Conservation (phyloP, 1,140 invertebrate genomes). For the Rhyzopertha dominica region DNA sequence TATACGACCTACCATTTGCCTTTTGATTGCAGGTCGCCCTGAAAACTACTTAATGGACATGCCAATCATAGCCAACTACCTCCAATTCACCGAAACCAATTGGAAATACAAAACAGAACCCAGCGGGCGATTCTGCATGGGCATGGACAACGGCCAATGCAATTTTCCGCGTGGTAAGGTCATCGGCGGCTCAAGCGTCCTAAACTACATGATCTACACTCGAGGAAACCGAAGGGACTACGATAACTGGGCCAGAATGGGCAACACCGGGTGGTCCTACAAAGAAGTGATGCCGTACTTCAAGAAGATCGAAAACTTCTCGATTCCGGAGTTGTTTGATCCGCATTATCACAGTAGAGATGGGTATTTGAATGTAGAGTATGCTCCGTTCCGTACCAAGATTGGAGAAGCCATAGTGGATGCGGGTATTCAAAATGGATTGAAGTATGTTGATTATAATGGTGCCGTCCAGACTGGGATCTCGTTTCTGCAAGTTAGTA, state of each 20-base stretch:
- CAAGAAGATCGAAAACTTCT: conserved; percentile 69
- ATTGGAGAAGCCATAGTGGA: conserved; percentile 63
- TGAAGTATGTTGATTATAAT: conserved; percentile 69
- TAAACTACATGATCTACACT: conserved; percentile 91
- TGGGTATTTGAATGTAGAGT: conserved; percentile 57
- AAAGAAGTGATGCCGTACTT: conserved; percentile 78
- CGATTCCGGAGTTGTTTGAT: conserved; percentile 51
- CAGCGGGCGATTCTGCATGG: conserved; percentile 48
- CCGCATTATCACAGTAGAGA: conserved; percentile 53
- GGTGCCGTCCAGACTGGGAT: conserved; percentile 56
- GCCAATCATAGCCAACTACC: conserved; percentile 56
- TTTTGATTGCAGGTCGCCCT: conserved; percentile 42
- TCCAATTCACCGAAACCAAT: conserved; percentile 57
- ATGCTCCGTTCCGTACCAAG: conserved; percentile 54
- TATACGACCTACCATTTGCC: background rate
- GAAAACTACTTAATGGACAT: conserved; percentile 63
- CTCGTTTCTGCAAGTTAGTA: conserved; percentile 59
- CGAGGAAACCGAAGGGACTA: conserved; percentile 72
- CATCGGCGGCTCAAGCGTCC: conserved; percentile 75
- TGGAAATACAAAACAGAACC: conserved; percentile 58
- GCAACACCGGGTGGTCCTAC: conserved; percentile 77
- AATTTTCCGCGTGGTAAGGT: conserved; percentile 73
- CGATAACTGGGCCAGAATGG: conserved; percentile 70
- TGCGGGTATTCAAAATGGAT: conserved; percentile 60
- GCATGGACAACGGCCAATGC: conserved; percentile 51